Evolutionary conservation across 2,888 invertebrate species (phyloP), one percentile per base, ranked within the genome.

Genomic region (Pecten maximus): DNA sequence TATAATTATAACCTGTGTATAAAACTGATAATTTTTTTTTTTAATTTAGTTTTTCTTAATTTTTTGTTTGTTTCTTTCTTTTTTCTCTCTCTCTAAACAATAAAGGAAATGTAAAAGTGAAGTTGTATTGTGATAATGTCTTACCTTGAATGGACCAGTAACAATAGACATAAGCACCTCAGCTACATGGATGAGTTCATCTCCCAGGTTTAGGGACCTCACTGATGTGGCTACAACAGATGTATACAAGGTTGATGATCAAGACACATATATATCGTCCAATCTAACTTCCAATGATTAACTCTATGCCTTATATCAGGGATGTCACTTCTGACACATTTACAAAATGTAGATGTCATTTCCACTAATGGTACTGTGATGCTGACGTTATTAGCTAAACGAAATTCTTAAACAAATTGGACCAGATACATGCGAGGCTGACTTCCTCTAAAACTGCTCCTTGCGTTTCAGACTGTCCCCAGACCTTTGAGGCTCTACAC

Each of bases 131-230:
- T 39, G 87, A 87, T 12, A 87, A 4, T 12, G 15, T 92, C 94
- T 94, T 90, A 96, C 96, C 88, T 92, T 92, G 91, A 95, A 96
- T 4, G 95, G 94, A 89, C 96, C 96, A 89, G 93, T 94, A 87
- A 96, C 92, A 40, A 96, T 94, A 28, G 95, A 95, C 92, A 96
- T 94, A 12, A 96, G 93, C 12, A 95, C 95, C 48, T 96, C 96
- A 28, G 96, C 96, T 39, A 96, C 93, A 12, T 94, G 91, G 74
- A 96, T 94, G 88, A 96, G 93, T 54, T 96, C 96, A 93, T 96
- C 95, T 91, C 94, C 94, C 89, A 93, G 88, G 88, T 92, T 92
- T 28, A 93, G 87, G 8, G 95, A 94, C 88, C 92, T 93, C 10
- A 90, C 88, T 28, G 95, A 94, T 44, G 92, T 92, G 40, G 93